Percentiles rank a stretch among this genome's conserved stretches.
Evolutionary conservation across 1,140 invertebrate genomes (phyloP).

Genomic region (Gerris buenoi): DNA sequence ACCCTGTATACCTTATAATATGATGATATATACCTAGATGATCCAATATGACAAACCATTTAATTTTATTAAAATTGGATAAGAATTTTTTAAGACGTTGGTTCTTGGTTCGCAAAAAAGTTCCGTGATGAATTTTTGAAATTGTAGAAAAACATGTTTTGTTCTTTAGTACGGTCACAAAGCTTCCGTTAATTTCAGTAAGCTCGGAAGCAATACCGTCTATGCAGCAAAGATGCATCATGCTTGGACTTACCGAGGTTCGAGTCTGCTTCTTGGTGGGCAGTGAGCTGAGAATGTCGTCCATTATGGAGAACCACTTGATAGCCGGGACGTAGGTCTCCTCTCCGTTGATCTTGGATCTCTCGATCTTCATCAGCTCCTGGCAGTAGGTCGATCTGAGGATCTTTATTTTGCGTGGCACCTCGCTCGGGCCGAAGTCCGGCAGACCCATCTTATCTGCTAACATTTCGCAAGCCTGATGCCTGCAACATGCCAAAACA

Average conservation of each 20-base stretch:
- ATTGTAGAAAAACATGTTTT: no score
- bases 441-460: not conserved
- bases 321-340: not conserved
- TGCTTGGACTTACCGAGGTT: not conserved
- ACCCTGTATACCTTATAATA: no score
- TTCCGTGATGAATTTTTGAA: no score
- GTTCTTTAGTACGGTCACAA: no score
- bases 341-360: not conserved
- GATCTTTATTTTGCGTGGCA: not conserved
- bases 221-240: no score
- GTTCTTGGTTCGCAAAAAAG: no score
- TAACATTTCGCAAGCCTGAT: not conserved
- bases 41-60: no score
- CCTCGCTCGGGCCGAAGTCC: not conserved
- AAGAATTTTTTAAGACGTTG: no score
- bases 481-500: not conserved
- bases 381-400: not conserved
- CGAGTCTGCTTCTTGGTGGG: not conserved
- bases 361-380: not conserved
- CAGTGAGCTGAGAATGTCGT: not conserved
- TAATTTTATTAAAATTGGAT: no score
- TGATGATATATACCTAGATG: no score
- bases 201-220: no score
- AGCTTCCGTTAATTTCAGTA: no score
- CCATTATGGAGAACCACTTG: not conserved